Evolutionary conservation across 1,140 invertebrate species (phyloP), one percentile per base, ranked within the genome.

Genomic region (Diorhabda carinulata): DNA sequence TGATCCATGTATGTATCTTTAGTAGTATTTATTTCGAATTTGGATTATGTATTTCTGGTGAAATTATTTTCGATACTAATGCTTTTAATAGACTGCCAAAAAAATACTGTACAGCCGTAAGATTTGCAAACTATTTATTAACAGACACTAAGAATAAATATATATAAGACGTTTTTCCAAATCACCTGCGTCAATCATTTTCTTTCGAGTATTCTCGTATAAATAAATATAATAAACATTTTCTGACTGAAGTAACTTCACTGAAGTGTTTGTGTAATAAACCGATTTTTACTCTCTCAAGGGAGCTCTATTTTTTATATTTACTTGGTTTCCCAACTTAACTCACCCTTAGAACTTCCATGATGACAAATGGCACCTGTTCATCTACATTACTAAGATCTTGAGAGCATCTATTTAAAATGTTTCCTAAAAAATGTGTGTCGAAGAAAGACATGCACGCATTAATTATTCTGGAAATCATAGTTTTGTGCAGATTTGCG

Each of bases 321-420:
- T 25, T 25, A 25, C 25, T 25, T 25, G 25, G 25, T 44, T n/a
- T 61, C 7, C 5, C 61, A 66, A 59, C n/a, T 43, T 40, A 64
- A 68, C 69, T 64, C 67, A 73, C 73, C 62, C 61, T 66, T 8
- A 74, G 57, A 25, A 72, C 68, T 45, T 75, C 70, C 10, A 87
- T 83, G 67, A 87, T 81, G 43, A 79, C 71, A 71, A 78, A 77
- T 78, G 90, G 89, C 25, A 92, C 81, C 47, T 66, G 56, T 63
- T 78, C 77, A 65, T 78, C 77, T 2, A 78, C 63, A 4, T 68
- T 47, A 7, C 47, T 66, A 5, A 78, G 68, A 73, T 78, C 77
- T 59, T 75, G 74, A 4, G 77, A 77, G 67, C 76, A 76, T 69
- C 76, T 68, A 57, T 77, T 78, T 6, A 78, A 58, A 52, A 78